Evolutionary conservation across 2,797 vertebrate genomes (phyloP).

Genomic region (Synaphobranchus kaupii): DNA sequence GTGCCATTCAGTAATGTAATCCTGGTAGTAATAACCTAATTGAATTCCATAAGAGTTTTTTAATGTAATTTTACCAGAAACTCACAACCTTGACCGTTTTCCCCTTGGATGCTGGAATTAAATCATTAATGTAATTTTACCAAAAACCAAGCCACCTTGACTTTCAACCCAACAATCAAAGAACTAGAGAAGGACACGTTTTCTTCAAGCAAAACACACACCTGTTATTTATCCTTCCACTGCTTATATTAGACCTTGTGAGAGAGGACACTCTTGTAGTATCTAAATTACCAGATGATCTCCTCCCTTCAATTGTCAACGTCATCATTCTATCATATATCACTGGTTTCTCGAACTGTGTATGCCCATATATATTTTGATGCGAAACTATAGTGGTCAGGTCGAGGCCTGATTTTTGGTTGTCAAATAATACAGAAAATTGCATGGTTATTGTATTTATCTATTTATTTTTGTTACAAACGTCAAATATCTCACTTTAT

Average conservation of each 20-base stretch:
- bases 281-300: not conserved
- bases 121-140: not conserved
- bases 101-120: conserved; percentile 11
- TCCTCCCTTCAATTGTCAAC: too few species aligned
- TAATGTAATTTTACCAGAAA: conserved; percentile 24
- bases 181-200: not conserved
- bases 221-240: not conserved
- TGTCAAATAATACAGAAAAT: too few species aligned
- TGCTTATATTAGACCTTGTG: not conserved
- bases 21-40: conserved; percentile 18
- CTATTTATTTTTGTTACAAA: too few species aligned
- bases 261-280: not conserved
- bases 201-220: not conserved
- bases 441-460: too few species aligned
- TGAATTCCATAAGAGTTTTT: conserved; percentile 7
- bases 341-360: too few species aligned
- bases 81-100: conserved; percentile 24
- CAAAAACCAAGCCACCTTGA: not conserved
- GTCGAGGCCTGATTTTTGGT: too few species aligned
- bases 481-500: too few species aligned
- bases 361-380: too few species aligned
- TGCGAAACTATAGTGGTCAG: too few species aligned
- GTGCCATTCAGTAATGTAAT: conserved; percentile 3
- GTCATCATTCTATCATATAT: too few species aligned
- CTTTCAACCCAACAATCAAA: conserved; percentile 2